These are phyloP conservation scores for Drosophila mettleri DNA, from an alignment of 2,888 invertebrate species.

Conservation along the genomic window DNA sequence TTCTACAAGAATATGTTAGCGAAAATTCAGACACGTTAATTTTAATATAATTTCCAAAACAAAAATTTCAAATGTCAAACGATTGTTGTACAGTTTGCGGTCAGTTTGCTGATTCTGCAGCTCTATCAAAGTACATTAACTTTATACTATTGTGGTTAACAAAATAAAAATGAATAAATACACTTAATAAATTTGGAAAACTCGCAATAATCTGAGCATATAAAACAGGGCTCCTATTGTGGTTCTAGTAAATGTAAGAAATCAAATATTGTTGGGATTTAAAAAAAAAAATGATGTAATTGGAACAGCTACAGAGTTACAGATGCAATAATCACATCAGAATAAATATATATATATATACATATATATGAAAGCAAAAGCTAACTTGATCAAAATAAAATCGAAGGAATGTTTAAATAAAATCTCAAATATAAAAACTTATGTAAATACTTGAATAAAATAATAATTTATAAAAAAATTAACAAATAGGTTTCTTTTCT, in stretches of 20 bases:
- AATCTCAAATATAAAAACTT: too few relatives aligned
- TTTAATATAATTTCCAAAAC: slow-evolving; percentile 43
- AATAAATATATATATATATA: background rate
- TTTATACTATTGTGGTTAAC: slow-evolving; percentile 5
- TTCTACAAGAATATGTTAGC: slow-evolving; percentile 20
- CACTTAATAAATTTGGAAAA: slow-evolving; percentile 20
- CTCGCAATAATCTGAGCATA: slow-evolving; percentile 5
- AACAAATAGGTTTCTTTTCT: too few relatives aligned
- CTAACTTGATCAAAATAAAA: background rate
- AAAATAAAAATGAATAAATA: slow-evolving; percentile 9
- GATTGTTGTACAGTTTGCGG: slow-evolving; percentile 17
- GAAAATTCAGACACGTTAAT: slow-evolving; percentile 41
- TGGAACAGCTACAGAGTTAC: slow-evolving; percentile 1
- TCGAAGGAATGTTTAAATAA: background rate
- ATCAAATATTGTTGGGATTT: background rate
- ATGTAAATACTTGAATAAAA: background rate
- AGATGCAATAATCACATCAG: background rate
- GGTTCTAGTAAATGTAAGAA: slow-evolving; percentile 1
- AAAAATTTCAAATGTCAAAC: slow-evolving; percentile 31
- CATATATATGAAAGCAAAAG: background rate
- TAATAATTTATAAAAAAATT: too few relatives aligned
- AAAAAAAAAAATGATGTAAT: slow-evolving; percentile 6
- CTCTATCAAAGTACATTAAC: slow-evolving; percentile 5
- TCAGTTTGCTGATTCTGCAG: slow-evolving; percentile 12
- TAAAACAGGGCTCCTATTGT: slow-evolving; percentile 3